Base-by-base conservation (phyloP, 37 sponge, comb jelly and placozoan genomes). In the Haliclona indistincta region DNA sequence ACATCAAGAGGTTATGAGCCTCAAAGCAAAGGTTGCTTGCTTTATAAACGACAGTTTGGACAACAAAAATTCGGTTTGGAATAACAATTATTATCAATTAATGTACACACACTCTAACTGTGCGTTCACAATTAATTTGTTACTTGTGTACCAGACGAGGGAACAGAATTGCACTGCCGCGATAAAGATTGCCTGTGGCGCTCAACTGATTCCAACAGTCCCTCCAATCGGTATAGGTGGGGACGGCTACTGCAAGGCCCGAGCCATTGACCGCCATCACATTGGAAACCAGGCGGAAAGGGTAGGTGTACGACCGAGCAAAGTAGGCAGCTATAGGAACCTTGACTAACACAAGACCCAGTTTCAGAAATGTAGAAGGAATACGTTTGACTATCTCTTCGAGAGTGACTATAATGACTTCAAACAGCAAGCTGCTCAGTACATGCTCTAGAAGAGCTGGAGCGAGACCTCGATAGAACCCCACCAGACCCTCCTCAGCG, bases 381-480 rank as follows among this genome's bases (percentile, higher is more conserved):
- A 36, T 22, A 5, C 10, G 40, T 22, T 66, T 7, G 22, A 34
- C 43, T 33, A 22, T 39, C 29, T 66, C 43, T 39, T 66, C 67
- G 15, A 66, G 15, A 39, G 43, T 32, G 38, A 66, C 17, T 7
- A 66, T 22, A 32, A 66, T 5, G 7, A 13, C 19, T 19, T 66
- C 37, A 28, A 79, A 54, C 11, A 88, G 53, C 13, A 77, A 2
- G 26, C 52, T 38, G 0, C 38, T 32, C 34, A 43, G 36, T 13
- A 83, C 40, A 20, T 65, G 56, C 17, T 62, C 43, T 15, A 83
- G 43, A 25, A 83, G 51, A 25, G 74, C 79, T 20, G 89, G 89
- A 30, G 56, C 55, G 6, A 88, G 25, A 0, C 89, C 89, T 0
- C 67, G 2, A 40, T 79, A 88, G 41, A 88, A 78, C 17, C 89